Conservation (phyloP, 1,140 invertebrate species). For the Caligus rogercresseyi region DNA sequence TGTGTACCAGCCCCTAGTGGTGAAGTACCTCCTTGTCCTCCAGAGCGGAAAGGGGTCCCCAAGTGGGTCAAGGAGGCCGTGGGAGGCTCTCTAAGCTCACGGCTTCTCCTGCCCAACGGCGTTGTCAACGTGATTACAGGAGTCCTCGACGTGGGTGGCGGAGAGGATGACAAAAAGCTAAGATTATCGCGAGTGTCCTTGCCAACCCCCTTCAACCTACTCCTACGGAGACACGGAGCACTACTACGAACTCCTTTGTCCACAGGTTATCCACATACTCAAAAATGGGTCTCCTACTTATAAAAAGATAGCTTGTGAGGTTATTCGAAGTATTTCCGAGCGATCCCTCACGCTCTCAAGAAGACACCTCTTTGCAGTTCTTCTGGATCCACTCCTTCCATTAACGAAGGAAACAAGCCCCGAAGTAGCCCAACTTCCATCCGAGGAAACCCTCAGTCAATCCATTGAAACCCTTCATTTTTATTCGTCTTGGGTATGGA, state of each 20-base stretch:
- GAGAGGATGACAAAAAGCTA: not conserved
- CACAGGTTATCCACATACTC: conserved; percentile 14
- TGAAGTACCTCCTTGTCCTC: conserved; percentile 14
- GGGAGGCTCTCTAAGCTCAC: not conserved
- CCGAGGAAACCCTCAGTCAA: not conserved
- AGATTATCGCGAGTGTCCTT: conserved; percentile 12
- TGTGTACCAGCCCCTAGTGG: conserved; percentile 11
- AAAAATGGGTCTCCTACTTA: not conserved
- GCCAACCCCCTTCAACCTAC: conserved; percentile 5
- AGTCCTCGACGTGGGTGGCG: conserved; percentile 12
- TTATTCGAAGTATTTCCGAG: conserved; percentile 5
- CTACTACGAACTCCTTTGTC: conserved; percentile 16
- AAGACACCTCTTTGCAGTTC: conserved; percentile 3
- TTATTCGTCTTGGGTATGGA: conserved; percentile 10
- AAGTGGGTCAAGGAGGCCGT: conserved; percentile 12
- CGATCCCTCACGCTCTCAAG: conserved; percentile 15
- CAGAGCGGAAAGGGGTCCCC: conserved; percentile 7
- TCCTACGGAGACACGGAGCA: not conserved
- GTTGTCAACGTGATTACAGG: conserved; percentile 15
- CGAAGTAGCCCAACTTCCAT: not conserved
- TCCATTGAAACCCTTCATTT: not conserved
- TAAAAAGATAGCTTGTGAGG: conserved; percentile 15
- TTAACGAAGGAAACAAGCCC: not conserved
- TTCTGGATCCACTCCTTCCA: conserved; percentile 7
- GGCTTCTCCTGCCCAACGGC: not conserved